Evolutionary conservation across 2,113 vertebrate species (phyloP), one percentile per base, ranked within the genome.

Genomic region (Chrysochloris asiatica): DNA sequence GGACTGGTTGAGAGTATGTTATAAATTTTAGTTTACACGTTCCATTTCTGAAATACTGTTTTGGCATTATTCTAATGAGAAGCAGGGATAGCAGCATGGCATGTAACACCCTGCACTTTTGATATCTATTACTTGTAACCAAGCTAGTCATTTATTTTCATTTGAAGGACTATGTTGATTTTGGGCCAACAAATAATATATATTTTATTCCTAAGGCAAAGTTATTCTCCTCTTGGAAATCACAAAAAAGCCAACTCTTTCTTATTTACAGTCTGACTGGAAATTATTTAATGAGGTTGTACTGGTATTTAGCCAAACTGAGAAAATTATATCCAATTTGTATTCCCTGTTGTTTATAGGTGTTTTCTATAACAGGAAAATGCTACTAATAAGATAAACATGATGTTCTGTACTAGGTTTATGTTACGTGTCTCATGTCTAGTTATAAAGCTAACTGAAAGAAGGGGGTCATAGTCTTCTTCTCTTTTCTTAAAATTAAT

Each of bases 241-340:
- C 36, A 82, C 8, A 72, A 80, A 79, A 94, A 79, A 84, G 19
- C 6, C 56, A 75, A 43, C 10, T 8, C 47, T 9, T 93, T 93
- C 59, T 82, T 79, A 86, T 95, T 89, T 56, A 86, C 6, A 72
- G 22, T 30, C 76, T 86, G 50, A 90, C 79, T 69, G 59, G 30
- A 91, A 96, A 90, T 93, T 88, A 92, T 87, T 95, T 92, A 94
- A 75, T 76, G 50, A 61, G 8, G 45, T 86, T 95, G 87, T 65
- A 86, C 41, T 61, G 88, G 16, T 71, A 13, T 59, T 92, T 90
- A 88, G 73, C 19, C 45, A 72, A 94, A 94, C 56, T 91, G 69
- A 95, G 82, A 92, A 91, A 95, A 92, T 67, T 82, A 0, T 88
- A 61, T 86, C 26, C 93, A 89, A 83, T 75, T 59, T 72, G 50